These are phyloP conservation scores for Porites australiensis DNA, from an alignment of 64 coral and sea anemone species.

Conservation along the genomic window DNA sequence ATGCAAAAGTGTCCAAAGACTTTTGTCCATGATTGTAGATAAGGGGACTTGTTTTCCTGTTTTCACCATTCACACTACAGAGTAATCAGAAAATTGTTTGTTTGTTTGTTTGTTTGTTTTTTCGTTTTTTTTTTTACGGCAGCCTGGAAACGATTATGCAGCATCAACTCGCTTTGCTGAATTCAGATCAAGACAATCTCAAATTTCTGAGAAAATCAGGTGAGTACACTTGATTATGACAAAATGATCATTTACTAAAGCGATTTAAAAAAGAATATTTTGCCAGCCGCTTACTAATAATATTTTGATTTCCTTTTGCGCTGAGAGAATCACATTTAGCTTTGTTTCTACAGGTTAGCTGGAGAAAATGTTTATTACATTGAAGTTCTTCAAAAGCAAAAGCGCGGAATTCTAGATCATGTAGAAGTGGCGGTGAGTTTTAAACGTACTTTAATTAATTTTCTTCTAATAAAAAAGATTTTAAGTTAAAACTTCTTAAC, in stretches of 20 bases:
- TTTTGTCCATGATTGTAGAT: too few relatives aligned
- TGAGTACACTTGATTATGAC: background rate
- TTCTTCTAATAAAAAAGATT: background rate
- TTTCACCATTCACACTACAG: too few relatives aligned
- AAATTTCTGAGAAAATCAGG: constrained; percentile 65
- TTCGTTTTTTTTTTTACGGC: background rate
- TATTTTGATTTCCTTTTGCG: background rate
- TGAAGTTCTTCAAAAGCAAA: constrained; percentile 66
- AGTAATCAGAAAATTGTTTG: background rate
- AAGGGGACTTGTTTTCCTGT: too few relatives aligned
- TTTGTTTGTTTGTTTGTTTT: background rate
- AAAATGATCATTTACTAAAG: too few relatives aligned
- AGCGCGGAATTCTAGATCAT: constrained; percentile 13
- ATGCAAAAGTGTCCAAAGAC: too few relatives aligned
- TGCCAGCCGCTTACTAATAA: too few relatives aligned
- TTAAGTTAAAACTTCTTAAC: background rate
- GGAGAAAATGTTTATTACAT: constrained; percentile 59
- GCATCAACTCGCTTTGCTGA: constrained; percentile 9
- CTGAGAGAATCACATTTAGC: background rate
- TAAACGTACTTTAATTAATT: background rate
- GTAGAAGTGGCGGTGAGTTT: constrained; percentile 64
- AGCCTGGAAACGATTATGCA: constrained; percentile 50
- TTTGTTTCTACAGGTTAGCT: constrained; percentile 24
- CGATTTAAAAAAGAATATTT: too few relatives aligned
- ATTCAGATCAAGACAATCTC: background rate